Conservation (phyloP, 2,888 invertebrate species). For the Ephialtes manifestator region DNA sequence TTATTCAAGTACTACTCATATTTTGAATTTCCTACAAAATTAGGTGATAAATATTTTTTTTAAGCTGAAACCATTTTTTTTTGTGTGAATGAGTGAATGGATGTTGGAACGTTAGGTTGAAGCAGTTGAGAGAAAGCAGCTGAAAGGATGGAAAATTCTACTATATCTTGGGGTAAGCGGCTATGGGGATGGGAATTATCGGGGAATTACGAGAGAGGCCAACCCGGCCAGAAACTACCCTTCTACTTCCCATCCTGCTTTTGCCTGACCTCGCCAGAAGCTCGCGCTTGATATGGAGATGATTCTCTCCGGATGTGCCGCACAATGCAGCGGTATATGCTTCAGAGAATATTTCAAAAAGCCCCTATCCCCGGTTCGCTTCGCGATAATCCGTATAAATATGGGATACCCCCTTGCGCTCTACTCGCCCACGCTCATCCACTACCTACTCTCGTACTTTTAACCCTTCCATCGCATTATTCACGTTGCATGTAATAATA, state of each 20-base stretch:
- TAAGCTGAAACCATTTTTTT: too few relatives aligned
- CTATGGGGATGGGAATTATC: conserved; percentile 60
- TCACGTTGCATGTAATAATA: conserved; percentile 2
- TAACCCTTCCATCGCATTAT: background rate
- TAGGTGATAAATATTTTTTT: too few relatives aligned
- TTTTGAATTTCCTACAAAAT: too few relatives aligned
- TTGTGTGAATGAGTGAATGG: too few relatives aligned
- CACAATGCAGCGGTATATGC: conserved; percentile 21
- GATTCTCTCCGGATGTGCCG: conserved; percentile 44
- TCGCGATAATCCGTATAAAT: conserved; percentile 64
- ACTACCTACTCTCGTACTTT: conserved; percentile 9
- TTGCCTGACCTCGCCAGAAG: conserved; percentile 23
- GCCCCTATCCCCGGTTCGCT: conserved; percentile 33
- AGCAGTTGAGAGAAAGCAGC: conserved; percentile 13
- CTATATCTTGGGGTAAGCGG: conserved; percentile 10
- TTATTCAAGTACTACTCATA: too few relatives aligned
- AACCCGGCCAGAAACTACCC: conserved; percentile 39
- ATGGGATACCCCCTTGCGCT: conserved; percentile 48
- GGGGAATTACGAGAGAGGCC: conserved; percentile 69
- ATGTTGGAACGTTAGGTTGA: too few relatives aligned
- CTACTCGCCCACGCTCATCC: conserved; percentile 2
- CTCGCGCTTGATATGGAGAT: conserved; percentile 55
- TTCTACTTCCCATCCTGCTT: conserved; percentile 12
- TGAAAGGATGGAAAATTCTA: conserved; percentile 43
- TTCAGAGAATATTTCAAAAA: conserved; percentile 58